Base-by-base conservation (phyloP, 2,888 invertebrate genomes). In the Sinohyriopsis cumingii region DNA sequence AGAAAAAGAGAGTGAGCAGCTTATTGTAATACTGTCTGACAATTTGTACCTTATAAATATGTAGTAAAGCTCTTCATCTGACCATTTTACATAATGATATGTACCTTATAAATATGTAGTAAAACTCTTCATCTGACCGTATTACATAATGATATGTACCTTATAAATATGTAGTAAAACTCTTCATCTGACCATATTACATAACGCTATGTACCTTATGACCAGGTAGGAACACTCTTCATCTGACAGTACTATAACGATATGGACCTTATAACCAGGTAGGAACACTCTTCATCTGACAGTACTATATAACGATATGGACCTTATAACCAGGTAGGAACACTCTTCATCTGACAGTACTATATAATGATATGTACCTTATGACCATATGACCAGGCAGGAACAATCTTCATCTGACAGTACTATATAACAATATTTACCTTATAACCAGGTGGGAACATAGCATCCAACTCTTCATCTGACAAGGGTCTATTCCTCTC, bases 391-490 rank as follows among this genome's bases (percentile, higher is more conserved):
- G 7, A 33, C 6, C 33, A 33, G 33, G 33, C 7, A 12, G 22
- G 57, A 57, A 57, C 1, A 22, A 7, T 57, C 20, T 19, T 20
- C 60, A 5, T 60, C 15, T 61, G 25, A 25, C n/a, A 5, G 20
- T 33, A 33, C 33, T 33, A 33, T 24, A 64, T 19, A 54, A 33
- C 45, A 56, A 54, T 25, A 18, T 25, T 33, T 88, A 97, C 94
- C 93, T 99, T 99, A 91, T 98, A 99, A 72, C 99, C 99, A 19
- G 97, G 95, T 68, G 99, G 99, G 91, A 99, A 98, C 93, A 99
- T 94, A 77, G 96, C 93, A 90, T 99, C 99, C 69, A 99, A 91
- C 90, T 99, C 99, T 88, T 99, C 99, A 86, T 99, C 99, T 0
- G 96, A 94, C 83, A 98, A 94, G 0, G 98, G 98, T 78, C 98